A percentile compares a stretch with the other conserved stretches of the same genome.
Evolutionary conservation across 2,888 invertebrate species (phyloP).

Genomic region (Eupithecia dodoneata): DNA sequence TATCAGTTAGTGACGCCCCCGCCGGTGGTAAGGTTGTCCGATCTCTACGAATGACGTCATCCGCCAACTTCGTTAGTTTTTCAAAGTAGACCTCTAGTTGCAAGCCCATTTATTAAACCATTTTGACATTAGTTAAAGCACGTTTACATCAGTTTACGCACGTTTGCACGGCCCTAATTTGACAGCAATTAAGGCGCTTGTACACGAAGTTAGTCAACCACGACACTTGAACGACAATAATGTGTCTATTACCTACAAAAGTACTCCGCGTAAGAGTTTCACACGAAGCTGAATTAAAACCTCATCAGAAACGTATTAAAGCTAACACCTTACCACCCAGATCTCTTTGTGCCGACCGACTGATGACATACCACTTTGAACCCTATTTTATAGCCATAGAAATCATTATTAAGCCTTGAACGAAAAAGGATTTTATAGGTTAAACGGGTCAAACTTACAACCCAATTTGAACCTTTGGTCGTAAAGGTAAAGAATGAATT

Average conservation of each 20-base stretch:
- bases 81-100: too few relatives aligned
- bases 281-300: slow-evolving; percentile 81
- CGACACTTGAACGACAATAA: slow-evolving; percentile 33
- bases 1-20: too few relatives aligned
- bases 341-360: slow-evolving; percentile 43
- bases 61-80: too few relatives aligned
- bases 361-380: slow-evolving; percentile 34
- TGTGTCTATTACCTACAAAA: slow-evolving; percentile 32
- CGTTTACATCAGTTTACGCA: not conserved
- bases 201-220: slow-evolving; percentile 32
- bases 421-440: slow-evolving; percentile 22
- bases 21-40: too few relatives aligned
- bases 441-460: slow-evolving; percentile 25
- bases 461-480: slow-evolving; percentile 22
- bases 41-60: too few relatives aligned
- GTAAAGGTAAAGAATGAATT: slow-evolving; percentile 29
- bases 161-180: slow-evolving; percentile 21
- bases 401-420: slow-evolving; percentile 20
- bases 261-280: slow-evolving; percentile 72
- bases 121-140: not conserved
- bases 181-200: slow-evolving; percentile 32
- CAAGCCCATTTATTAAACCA: not conserved
- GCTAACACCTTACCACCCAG: slow-evolving; percentile 70
- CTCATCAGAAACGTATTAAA: slow-evolving; percentile 80
- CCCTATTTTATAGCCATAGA: slow-evolving; percentile 33